Percentiles rank a stretch among this genome's conserved stretches.
Conservation (phyloP, 2,113 vertebrate species). For the Porphyrio hochstetteri region DNA sequence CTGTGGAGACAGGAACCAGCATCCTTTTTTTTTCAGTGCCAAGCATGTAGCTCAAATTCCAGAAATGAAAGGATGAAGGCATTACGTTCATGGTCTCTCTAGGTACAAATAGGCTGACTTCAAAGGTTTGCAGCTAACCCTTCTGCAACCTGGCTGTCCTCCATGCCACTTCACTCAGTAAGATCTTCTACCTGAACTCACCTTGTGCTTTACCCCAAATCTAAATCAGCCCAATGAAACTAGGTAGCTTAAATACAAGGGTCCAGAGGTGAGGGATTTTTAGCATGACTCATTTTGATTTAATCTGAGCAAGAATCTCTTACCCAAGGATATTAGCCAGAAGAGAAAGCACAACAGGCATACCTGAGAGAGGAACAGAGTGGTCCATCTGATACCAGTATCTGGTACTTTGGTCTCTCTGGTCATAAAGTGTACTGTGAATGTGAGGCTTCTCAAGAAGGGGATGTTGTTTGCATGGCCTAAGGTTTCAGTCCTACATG, state of each 20-base stretch:
- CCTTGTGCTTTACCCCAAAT: not conserved
- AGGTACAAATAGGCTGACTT: not conserved
- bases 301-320: not conserved
- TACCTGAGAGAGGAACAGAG: not conserved
- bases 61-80: not conserved
- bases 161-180: not conserved
- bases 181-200: not conserved
- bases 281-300: not conserved
- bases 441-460: not conserved
- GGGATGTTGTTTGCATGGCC: not conserved
- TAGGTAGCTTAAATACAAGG: not conserved
- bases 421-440: too few species aligned
- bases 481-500: not conserved
- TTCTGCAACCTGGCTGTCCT: not conserved
- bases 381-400: not conserved
- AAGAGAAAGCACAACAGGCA: not conserved
- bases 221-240: not conserved
- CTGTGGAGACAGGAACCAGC: not conserved
- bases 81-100: not conserved
- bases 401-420: too few species aligned
- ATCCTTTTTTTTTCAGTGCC: not conserved
- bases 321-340: not conserved
- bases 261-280: not conserved
- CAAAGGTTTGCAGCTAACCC: not conserved
- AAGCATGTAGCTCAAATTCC: not conserved